These are phyloP conservation scores for Puma concolor DNA, from an alignment of 2,113 vertebrate genomes.

Conservation along the genomic window DNA sequence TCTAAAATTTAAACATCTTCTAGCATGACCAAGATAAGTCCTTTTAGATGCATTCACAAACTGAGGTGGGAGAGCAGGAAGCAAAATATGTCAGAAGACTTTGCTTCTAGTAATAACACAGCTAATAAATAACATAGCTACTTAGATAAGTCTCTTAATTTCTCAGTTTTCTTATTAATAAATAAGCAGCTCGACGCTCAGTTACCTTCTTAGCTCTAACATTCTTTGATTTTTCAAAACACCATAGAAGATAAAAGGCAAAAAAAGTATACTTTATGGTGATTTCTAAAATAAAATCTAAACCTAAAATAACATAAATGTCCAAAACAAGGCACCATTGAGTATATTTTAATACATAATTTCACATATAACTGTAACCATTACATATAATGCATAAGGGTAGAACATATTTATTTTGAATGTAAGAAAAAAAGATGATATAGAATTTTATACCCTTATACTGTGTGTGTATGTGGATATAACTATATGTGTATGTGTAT, in stretches of 20 bases:
- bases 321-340: background rate
- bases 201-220: background rate
- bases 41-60: background rate
- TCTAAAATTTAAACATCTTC: slow-evolving; percentile 30
- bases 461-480: no score
- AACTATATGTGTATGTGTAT: no score
- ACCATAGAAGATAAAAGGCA: background rate
- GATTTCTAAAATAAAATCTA: background rate
- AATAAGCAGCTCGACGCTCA: background rate
- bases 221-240: background rate
- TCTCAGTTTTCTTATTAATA: background rate
- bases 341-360: background rate
- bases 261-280: background rate
- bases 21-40: background rate
- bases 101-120: background rate
- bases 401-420: slow-evolving; percentile 6
- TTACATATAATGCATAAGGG: background rate
- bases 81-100: background rate
- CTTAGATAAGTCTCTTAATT: background rate
- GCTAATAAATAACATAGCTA: background rate
- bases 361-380: background rate
- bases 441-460: background rate
- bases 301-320: background rate
- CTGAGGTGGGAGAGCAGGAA: background rate
- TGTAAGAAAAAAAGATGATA: background rate